phyloP scores from a whole-genome alignment of 2,797 vertebrate species.

The Malurus leucopterus region DNA sequence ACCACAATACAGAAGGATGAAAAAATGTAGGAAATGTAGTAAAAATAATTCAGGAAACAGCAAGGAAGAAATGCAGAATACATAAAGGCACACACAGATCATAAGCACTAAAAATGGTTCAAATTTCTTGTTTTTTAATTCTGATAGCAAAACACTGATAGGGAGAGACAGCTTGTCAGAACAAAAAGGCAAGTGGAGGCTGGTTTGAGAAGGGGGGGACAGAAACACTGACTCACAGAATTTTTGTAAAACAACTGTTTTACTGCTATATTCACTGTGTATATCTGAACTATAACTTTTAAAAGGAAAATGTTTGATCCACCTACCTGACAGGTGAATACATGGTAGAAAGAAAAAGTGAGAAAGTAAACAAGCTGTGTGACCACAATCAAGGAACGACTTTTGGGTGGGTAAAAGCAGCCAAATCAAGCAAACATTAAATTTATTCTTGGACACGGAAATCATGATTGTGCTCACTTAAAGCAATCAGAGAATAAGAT shows the following conservation, averaged over 20 bases:
- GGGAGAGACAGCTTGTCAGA: not conserved
- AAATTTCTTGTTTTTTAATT: not conserved
- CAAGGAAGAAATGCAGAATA: not conserved
- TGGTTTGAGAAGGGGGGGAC: not conserved
- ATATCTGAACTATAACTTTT: not conserved
- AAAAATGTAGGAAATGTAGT: not conserved
- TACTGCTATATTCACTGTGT: not conserved
- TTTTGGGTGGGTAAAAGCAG: not conserved
- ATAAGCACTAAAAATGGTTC: not conserved
- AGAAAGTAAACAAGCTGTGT: not conserved
- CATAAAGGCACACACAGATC: not conserved
- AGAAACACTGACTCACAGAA: not conserved
- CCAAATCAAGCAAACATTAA: not conserved
- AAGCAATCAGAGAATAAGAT: not conserved
- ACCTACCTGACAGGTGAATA: not conserved
- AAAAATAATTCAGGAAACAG: not conserved
- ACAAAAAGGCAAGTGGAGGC: not conserved
- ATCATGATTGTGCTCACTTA: not conserved
- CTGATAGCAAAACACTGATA: not conserved
- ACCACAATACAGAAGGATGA: rapidly evolving
- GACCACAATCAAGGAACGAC: not conserved
- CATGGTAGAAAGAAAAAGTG: not conserved
- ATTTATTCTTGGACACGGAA: not conserved
- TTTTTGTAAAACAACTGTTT: not conserved
- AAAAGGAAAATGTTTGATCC: not conserved